Conservation (phyloP, 2,113 vertebrate genomes). For the Pardalotus punctatus region DNA sequence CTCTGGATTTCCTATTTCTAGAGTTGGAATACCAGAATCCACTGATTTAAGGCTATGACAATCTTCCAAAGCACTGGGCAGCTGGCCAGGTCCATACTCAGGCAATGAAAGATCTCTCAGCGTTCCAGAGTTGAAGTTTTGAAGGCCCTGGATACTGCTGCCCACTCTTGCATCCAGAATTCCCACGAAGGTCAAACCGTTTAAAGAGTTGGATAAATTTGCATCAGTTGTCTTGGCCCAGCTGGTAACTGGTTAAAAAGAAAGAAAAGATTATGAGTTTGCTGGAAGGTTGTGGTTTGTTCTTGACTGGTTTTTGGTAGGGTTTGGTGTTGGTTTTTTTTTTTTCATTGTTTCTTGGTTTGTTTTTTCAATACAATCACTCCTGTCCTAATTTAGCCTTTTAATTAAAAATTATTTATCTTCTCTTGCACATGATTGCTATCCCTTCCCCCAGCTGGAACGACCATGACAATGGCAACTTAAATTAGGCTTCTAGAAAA, state of each 20-base stretch:
- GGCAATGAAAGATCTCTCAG: conserved; percentile 29
- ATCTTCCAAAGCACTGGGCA: conserved; percentile 68
- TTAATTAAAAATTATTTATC: neutral
- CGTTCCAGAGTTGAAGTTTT: neutral
- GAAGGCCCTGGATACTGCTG: conserved; percentile 44
- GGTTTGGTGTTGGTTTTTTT: neutral
- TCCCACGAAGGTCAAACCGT: conserved; percentile 65
- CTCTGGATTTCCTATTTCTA: conserved; percentile 88
- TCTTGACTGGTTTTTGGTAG: neutral
- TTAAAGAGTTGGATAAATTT: conserved; percentile 57
- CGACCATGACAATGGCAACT: neutral
- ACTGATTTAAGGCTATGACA: conserved; percentile 82
- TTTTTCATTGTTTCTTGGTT: neutral
- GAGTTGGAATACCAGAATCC: conserved; percentile 91
- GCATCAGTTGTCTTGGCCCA: conserved; percentile 71
- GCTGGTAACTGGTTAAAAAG: conserved; percentile 49
- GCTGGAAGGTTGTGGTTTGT: neutral
- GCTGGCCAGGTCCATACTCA: conserved; percentile 50
- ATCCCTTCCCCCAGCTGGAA: neutral
- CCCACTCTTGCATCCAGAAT: conserved; percentile 44
- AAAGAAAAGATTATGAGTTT: neutral
- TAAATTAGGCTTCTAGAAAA: conserved; percentile 9
- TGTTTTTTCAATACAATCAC: neutral
- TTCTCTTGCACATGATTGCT: neutral
- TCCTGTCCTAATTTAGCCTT: neutral